Evolutionary conservation across 2,797 vertebrate genomes (phyloP), one percentile per base, ranked within the genome.

Genomic region (Apodemus agrarius): DNA sequence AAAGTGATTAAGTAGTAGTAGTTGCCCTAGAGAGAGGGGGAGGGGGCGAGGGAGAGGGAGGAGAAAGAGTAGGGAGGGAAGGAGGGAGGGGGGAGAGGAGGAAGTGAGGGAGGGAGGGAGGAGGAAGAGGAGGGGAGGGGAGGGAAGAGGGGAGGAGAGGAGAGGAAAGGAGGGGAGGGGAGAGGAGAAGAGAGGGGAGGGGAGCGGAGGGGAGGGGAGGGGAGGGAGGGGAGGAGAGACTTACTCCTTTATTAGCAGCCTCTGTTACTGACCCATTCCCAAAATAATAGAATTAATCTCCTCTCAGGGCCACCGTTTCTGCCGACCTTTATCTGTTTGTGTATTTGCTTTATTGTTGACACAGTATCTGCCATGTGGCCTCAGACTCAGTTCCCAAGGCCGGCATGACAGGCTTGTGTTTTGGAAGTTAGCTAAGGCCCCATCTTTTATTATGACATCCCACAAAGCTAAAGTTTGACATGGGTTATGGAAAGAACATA

Each of bases 71-170:
- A 22, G 21, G 21, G 7, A 61, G 24, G 6, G 5, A 19, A 17
- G 1, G 14, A 12, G 49, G 13, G 52, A 13, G 11, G 43, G 1
- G 10, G 3, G 1, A 1, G 0, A 10, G 24, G 9, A 22, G 21
- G 21, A n/a, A n/a, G n/a, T n/a, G n/a, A n/a, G 24, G 6, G 5
- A 19, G 24, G 1, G 14, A 12, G 49, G 13, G 52, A 13, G 11
- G 43, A 3, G 10, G 3, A 4, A 1, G 0, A 10, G 24, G 9
- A 22, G 21, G 21, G 7, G 21, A 21, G 43, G 43, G 43, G 6
- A 22, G 57, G 21, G 8, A 12, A 24, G 63, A 8, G 29, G 29
- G 11, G 24, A 26, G 8, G 24, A 0, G 6, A 12, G 61, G 3
- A 31, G 29, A 13, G 63, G 26, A 13, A 6, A 5, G 19, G 6